Evolutionary conservation across 2,113 vertebrate species (phyloP), one percentile per base, ranked within the genome.

Genomic region (Nesogale talazaci): DNA sequence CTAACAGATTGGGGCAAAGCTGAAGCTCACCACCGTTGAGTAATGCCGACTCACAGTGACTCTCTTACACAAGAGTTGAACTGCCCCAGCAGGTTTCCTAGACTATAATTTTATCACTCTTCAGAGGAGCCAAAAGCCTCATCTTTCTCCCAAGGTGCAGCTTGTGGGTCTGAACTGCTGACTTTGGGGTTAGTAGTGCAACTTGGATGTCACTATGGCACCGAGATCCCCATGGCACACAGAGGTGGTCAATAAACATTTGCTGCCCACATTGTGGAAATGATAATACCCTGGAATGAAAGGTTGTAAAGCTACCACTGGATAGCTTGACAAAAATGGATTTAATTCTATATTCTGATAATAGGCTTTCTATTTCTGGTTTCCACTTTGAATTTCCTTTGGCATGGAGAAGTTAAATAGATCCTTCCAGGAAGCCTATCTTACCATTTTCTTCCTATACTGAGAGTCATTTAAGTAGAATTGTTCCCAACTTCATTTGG

Each of bases 401-500:
- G 69, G 70, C 25, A 12, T 52, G 82, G 75, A 93, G 57, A 52
- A 72, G 86, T 61, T 70, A 86, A 90, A 79, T 57, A 10, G 2
- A 80, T 67, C 42, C 23, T 85, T 84, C 31, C 23, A 86, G 63
- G 77, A 90, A 83, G 77, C 15, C 11, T 52, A 52, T 70, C 42
- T 94, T 86, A 31, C 46, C 19, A 15, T 34, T 1, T 75, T 84
- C 22, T 86, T 90, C 89, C 6, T 69, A 0, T 29, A n/a, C 34
- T 76, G 83, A 78, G 76, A 42, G 70, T 34, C 81, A 38, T 69
- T 12, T 34, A 87, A 61, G 42, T 29, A 76, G 6, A 89, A 40
- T 40, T 63, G 12, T 94, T 88, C 91, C n/a, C 52, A 52, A 82
- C 94, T 95, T 88, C 79, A 56, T n/a, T 80, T 85, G 74, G 72